Evolutionary conservation across 2,888 invertebrate species (phyloP).

Genomic region (Drosophila neotestacea): DNA sequence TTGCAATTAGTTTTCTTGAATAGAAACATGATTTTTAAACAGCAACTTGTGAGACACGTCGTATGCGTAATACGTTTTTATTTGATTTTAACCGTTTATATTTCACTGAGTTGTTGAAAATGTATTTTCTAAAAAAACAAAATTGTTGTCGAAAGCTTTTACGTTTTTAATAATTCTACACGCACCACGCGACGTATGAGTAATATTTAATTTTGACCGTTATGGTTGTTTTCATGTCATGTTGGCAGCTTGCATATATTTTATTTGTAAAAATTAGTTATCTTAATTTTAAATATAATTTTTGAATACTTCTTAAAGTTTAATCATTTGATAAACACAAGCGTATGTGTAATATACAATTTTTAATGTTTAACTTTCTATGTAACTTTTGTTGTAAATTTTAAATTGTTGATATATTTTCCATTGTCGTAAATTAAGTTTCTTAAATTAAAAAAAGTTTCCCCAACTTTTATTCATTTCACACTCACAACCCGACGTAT

Average conservation of each 20-base stretch:
- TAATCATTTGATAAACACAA: too few species aligned
- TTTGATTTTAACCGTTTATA: neutral
- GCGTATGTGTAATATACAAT: constrained; percentile 56
- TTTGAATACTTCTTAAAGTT: too few species aligned
- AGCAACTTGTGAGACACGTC: too few species aligned
- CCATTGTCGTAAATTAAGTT: neutral
- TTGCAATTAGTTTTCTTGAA: too few species aligned
- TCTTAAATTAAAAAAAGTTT: neutral
- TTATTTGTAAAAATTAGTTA: too few species aligned
- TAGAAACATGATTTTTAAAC: too few species aligned
- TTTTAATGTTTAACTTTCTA: neutral
- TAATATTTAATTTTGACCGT: neutral
- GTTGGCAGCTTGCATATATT: too few species aligned
- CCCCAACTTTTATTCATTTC: neutral
- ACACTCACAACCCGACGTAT: constrained; percentile 49
- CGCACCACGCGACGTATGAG: constrained; percentile 1
- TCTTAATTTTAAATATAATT: too few species aligned
- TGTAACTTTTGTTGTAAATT: neutral
- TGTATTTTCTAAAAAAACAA: neutral
- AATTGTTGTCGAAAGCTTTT: neutral
- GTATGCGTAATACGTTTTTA: too few species aligned
- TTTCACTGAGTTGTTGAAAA: neutral
- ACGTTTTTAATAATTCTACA: neutral
- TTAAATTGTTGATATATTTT: neutral
- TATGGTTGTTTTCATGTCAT: neutral